Evolutionary conservation across 2,113 vertebrate species (phyloP).

Genomic region (Lepisosteus oculatus): DNA sequence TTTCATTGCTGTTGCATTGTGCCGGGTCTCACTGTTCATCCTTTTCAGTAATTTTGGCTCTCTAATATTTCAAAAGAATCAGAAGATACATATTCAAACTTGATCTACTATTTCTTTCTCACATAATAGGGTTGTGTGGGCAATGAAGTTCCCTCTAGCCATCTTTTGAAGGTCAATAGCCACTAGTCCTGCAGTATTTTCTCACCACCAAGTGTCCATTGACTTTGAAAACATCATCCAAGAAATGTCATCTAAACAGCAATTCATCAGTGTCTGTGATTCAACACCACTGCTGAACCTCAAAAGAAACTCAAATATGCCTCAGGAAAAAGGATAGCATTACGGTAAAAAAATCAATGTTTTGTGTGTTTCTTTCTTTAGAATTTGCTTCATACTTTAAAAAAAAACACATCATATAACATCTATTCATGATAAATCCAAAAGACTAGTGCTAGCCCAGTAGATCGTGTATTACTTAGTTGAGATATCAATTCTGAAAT

Average conservation of each 20-base stretch:
- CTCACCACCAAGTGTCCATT: slow-evolving; percentile 20
- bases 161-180: slow-evolving; percentile 41
- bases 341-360: slow-evolving; percentile 20
- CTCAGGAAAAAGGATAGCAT: slow-evolving; percentile 34
- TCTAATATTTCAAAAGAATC: slow-evolving; percentile 10
- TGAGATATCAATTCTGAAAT: slow-evolving; percentile 7
- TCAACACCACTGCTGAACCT: slow-evolving; percentile 35
- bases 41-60: not conserved
- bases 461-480: no score
- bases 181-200: slow-evolving; percentile 18
- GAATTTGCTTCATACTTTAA: not conserved
- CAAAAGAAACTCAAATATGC: slow-evolving; percentile 33
- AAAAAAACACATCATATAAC: slow-evolving; percentile 32
- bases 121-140: slow-evolving; percentile 33
- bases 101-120: slow-evolving; percentile 34
- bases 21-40: slow-evolving; percentile 22
- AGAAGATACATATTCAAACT: slow-evolving; percentile 30
- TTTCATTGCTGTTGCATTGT: no score
- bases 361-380: not conserved
- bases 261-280: slow-evolving; percentile 46
- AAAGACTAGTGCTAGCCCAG: slow-evolving; percentile 12
- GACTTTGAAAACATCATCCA: slow-evolving; percentile 27
- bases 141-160: slow-evolving; percentile 38
- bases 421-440: slow-evolving; percentile 40
- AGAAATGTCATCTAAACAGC: slow-evolving; percentile 30